Evolutionary conservation across 1,140 invertebrate species (phyloP).

Genomic region (Holcopasites calliopsidis): DNA sequence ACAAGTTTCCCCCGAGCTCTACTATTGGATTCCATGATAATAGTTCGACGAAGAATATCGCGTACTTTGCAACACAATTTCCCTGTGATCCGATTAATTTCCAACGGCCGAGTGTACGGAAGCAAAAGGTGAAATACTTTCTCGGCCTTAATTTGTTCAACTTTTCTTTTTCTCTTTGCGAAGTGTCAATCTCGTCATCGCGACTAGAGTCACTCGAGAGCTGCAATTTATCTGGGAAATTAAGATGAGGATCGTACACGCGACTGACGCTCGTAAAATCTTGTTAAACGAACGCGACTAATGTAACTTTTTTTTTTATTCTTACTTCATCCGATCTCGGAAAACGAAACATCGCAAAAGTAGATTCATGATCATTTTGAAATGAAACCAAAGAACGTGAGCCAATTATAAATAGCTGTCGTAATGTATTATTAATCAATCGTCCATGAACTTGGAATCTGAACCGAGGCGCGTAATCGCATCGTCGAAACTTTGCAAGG

Average conservation of each 20-base stretch:
- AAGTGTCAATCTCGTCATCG: neutral
- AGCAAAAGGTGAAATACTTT: too few relatives aligned
- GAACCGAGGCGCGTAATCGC: neutral
- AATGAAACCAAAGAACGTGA: too few relatives aligned
- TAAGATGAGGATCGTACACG: neutral
- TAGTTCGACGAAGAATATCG: too few relatives aligned
- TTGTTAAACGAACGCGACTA: constrained; percentile 12
- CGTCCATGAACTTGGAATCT: too few relatives aligned
- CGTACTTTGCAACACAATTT: neutral
- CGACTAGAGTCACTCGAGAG: neutral
- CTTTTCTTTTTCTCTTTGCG: neutral
- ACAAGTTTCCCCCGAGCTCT: neutral
- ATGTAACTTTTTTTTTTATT: too few relatives aligned
- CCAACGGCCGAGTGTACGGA: too few relatives aligned
- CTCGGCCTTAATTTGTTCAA: too few relatives aligned
- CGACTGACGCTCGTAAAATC: constrained; percentile 4
- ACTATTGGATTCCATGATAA: neutral
- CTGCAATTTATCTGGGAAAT: neutral
- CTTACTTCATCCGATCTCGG: too few relatives aligned
- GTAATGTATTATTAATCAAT: too few relatives aligned
- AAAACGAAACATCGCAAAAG: too few relatives aligned
- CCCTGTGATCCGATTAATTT: constrained; percentile 12
- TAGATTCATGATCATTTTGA: too few relatives aligned
- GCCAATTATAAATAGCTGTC: too few relatives aligned
- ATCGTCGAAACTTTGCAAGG: neutral